These are phyloP conservation scores for Cryptoblepharus egeriae DNA, from an alignment of 2,797 vertebrate species.

Conservation along the genomic window DNA sequence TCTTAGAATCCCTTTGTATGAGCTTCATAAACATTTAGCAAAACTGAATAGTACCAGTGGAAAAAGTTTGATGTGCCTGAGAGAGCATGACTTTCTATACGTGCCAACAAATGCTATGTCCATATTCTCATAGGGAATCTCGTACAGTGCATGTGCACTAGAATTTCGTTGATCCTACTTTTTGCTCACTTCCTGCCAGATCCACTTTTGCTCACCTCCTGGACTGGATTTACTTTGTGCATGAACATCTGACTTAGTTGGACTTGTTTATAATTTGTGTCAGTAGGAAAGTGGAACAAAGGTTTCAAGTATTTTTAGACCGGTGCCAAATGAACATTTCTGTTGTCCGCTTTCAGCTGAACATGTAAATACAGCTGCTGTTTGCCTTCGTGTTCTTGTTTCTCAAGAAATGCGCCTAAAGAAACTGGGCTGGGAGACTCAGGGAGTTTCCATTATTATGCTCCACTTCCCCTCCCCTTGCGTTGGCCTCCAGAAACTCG, in stretches of 20 bases:
- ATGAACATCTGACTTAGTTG: conserved; percentile 2
- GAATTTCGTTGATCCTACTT: conserved; percentile 42
- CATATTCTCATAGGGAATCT: background rate
- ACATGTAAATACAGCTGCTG: conserved; percentile 35
- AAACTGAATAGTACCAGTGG: background rate
- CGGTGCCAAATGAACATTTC: background rate
- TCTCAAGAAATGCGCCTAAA: conserved; percentile 65
- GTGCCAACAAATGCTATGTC: background rate
- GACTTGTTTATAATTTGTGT: conserved; percentile 55
- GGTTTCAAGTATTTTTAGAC: conserved; percentile 46
- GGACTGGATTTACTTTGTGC: conserved; percentile 12
- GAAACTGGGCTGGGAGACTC: conserved; percentile 41
- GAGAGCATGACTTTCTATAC: background rate
- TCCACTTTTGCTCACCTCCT: conserved; percentile 29
- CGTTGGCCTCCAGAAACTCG: conserved; percentile 61
- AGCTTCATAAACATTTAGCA: background rate
- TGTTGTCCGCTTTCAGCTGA: background rate
- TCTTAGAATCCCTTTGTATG: conserved; percentile 20
- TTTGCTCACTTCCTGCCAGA: conserved; percentile 25
- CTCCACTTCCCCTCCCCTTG: conserved; percentile 15
- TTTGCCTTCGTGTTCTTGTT: conserved; percentile 65
- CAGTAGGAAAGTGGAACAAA: conserved; percentile 45
- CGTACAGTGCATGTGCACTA: background rate
- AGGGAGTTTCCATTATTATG: conserved; percentile 79
- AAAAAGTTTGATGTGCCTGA: background rate